These are phyloP conservation scores for Lucinisca nassula DNA, from an alignment of 2,888 invertebrate species.

Conservation along the genomic window DNA sequence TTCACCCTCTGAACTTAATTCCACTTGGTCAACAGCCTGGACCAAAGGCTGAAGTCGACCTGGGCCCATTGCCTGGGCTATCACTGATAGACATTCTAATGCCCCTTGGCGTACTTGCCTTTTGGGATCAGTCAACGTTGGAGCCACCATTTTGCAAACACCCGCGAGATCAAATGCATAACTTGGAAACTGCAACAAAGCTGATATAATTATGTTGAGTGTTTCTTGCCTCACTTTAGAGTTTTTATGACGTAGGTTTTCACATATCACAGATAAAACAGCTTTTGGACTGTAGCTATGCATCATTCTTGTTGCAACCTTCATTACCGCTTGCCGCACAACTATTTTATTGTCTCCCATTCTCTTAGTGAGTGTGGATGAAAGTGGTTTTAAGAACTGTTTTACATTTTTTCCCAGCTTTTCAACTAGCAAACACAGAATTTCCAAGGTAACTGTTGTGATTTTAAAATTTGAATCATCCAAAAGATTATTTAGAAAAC, in stretches of 20 bases:
- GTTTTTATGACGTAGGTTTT: slow-evolving; percentile 88
- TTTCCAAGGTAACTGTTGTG: slow-evolving; percentile 88
- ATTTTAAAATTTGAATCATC: slow-evolving; percentile 91
- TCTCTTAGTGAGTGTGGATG: slow-evolving; percentile 88
- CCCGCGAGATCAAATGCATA: slow-evolving; percentile 91
- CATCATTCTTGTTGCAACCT: slow-evolving; percentile 89
- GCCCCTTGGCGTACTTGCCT: slow-evolving; percentile 93
- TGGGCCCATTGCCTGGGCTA: slow-evolving; percentile 92
- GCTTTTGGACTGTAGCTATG: slow-evolving; percentile 89
- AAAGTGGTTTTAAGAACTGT: slow-evolving; percentile 89
- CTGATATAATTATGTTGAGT: slow-evolving; percentile 93
- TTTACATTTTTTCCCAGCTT: slow-evolving; percentile 87
- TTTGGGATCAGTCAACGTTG: slow-evolving; percentile 90
- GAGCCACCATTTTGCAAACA: slow-evolving; percentile 88
- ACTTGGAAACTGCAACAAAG: slow-evolving; percentile 93
- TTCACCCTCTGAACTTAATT: slow-evolving; percentile 87
- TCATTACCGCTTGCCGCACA: slow-evolving; percentile 89
- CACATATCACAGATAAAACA: slow-evolving; percentile 89
- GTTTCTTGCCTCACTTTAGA: slow-evolving; percentile 92
- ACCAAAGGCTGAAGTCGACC: slow-evolving; percentile 90
- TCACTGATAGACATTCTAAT: slow-evolving; percentile 93
- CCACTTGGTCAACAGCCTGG: slow-evolving; percentile 88
- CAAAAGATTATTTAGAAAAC: slow-evolving; percentile 90
- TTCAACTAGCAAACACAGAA: slow-evolving; percentile 88
- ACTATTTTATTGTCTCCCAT: slow-evolving; percentile 89